Evolutionary conservation across 2,113 vertebrate species (phyloP).

Genomic region (Erinaceus europaeus): DNA sequence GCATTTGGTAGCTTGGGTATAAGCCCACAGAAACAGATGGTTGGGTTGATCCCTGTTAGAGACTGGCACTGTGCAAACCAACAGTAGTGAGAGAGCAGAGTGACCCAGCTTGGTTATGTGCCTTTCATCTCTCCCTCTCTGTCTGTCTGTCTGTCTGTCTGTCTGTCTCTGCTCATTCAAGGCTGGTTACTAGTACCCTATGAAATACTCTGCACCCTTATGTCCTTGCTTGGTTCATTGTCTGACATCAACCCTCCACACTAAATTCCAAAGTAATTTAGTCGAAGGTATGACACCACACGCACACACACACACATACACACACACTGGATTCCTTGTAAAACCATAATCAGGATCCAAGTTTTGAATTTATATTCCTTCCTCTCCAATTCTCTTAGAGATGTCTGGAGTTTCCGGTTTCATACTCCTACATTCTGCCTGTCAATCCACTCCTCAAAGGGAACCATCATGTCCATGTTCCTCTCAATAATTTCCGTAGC

Average conservation of each 20-base stretch:
- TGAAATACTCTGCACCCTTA: neutral
- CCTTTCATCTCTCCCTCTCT: neutral
- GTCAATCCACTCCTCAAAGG: neutral
- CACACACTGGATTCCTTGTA: neutral
- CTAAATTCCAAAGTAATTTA: neutral
- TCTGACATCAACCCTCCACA: neutral
- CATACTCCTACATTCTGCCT: neutral
- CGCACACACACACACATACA: neutral
- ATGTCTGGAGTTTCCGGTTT: neutral
- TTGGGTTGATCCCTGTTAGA: slow-evolving; percentile 64
- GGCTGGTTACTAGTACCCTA: neutral
- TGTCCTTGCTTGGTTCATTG: neutral
- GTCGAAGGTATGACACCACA: neutral
- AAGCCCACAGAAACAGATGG: slow-evolving; percentile 67
- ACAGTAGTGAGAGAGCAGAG: neutral
- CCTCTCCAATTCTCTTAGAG: neutral
- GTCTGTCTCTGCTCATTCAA: slow-evolving; percentile 10
- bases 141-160: no score
- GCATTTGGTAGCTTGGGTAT: slow-evolving; percentile 61
- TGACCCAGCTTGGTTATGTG: neutral
- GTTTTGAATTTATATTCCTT: neutral
- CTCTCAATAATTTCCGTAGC: neutral
- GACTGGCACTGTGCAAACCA: neutral
- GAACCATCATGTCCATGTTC: neutral
- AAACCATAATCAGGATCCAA: neutral